A percentile compares a stretch with the other conserved stretches of the same genome.
phyloP scores from a whole-genome alignment of 2,888 invertebrate species.

The Platycnemis pennipes region DNA sequence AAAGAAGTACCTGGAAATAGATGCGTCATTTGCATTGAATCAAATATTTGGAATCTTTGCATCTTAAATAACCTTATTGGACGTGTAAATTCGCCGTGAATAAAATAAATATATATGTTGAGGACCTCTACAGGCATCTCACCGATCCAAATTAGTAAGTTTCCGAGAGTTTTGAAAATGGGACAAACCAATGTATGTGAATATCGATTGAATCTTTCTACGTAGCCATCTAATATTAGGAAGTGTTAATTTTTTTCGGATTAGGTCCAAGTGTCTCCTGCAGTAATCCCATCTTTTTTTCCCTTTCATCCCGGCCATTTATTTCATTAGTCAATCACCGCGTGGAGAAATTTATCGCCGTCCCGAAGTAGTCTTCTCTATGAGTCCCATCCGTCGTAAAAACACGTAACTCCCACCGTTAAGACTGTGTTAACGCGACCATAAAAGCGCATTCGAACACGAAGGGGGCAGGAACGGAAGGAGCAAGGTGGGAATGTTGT shows the following conservation, averaged over 20 bases:
- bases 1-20: too few species aligned
- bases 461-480: neutral
- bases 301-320: neutral
- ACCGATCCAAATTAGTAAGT: neutral
- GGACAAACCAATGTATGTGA: neutral
- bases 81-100: too few species aligned
- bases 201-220: neutral
- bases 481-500: neutral
- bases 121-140: neutral
- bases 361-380: neutral
- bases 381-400: neutral
- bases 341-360: neutral
- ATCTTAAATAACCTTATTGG: too few species aligned
- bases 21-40: too few species aligned
- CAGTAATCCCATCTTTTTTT: neutral
- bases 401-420: neutral
- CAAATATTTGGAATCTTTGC: too few species aligned
- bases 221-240: neutral
- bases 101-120: too few species aligned
- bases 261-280: neutral
- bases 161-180: neutral
- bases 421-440: neutral
- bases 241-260: neutral
- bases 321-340: constrained; percentile 16
- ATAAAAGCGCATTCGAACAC: neutral